phyloP scores from a whole-genome alignment of 1,140 invertebrate genomes.

The Pentalonia nigronervosa region DNA sequence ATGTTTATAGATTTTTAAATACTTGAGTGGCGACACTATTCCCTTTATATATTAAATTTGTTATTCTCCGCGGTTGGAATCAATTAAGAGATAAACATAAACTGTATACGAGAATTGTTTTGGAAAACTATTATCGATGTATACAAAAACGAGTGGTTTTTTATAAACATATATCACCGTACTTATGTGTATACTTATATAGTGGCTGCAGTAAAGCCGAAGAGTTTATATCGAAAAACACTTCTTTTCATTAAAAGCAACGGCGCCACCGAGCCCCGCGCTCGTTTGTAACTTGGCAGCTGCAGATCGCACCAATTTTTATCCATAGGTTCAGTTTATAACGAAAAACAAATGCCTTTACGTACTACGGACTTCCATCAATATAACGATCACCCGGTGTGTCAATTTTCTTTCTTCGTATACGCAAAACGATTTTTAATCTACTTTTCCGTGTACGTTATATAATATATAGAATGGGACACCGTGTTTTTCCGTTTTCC shows the following conservation, averaged over 20 bases:
- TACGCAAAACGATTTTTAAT: neutral
- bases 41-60: neutral
- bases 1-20: neutral
- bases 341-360: neutral
- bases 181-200: neutral
- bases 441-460: neutral
- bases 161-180: neutral
- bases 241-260: constrained; percentile 43
- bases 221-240: constrained; percentile 31
- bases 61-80: neutral
- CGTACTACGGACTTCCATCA: neutral
- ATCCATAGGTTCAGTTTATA: neutral
- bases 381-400: neutral
- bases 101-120: neutral
- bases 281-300: constrained; percentile 36
- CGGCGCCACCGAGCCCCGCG: neutral
- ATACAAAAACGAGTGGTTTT: constrained; percentile 1
- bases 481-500: neutral
- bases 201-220: neutral
- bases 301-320: neutral
- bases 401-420: neutral
- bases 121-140: neutral
- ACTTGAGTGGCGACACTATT: neutral
- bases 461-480: neutral
- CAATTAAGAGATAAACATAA: neutral